A percentile compares a stretch with the other conserved stretches of the same genome.
Conservation (phyloP, 1,140 invertebrate genomes). For the Orius insidiosus region DNA sequence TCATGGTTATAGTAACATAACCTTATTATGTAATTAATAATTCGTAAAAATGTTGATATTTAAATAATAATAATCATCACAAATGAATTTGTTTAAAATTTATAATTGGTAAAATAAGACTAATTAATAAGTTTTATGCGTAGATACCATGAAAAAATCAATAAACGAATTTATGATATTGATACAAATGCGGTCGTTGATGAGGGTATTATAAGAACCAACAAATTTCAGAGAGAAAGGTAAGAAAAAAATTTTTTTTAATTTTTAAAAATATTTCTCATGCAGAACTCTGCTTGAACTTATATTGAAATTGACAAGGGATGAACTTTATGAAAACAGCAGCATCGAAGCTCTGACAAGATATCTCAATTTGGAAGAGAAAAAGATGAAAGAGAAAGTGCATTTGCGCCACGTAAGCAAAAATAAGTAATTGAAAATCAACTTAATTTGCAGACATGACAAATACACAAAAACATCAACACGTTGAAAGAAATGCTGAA, state of each 20-base stretch:
- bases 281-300: slow-evolving; percentile 4
- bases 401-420: background rate
- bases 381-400: background rate
- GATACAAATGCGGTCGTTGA: slow-evolving; percentile 1
- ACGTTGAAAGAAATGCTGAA: background rate
- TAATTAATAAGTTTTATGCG: too few species aligned
- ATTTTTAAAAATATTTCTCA: slow-evolving; percentile 2
- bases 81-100: too few species aligned
- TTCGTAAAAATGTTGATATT: too few species aligned
- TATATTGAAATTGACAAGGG: slow-evolving; percentile 1
- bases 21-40: too few species aligned
- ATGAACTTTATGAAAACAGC: slow-evolving; percentile 7
- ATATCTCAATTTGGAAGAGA: background rate
- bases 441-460: background rate
- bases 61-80: too few species aligned
- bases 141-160: slow-evolving; percentile 7
- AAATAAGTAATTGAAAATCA: background rate
- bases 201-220: background rate
- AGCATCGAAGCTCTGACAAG: background rate
- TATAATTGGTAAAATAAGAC: too few species aligned
- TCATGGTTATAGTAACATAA: too few species aligned
- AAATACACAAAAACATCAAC: background rate
- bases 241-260: background rate
- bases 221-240: background rate
- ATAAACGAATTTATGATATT: slow-evolving; percentile 5